Conservation (phyloP, 2,888 invertebrate species). For the Cerastoderma edule region DNA sequence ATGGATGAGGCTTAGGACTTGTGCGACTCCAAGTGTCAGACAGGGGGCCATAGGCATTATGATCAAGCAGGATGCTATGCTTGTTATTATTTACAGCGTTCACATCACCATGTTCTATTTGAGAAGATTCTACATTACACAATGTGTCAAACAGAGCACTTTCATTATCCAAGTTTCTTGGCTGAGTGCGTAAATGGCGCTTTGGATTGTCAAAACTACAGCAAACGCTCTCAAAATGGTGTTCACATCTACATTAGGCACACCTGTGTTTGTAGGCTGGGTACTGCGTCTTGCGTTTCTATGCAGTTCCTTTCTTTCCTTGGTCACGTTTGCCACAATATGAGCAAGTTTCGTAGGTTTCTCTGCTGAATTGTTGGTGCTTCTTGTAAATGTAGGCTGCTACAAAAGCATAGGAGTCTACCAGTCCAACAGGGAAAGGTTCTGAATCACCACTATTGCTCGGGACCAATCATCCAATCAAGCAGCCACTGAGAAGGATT, state of each 20-base stretch:
- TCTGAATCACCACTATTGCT: too few relatives aligned
- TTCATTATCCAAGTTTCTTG: background rate
- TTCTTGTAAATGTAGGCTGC: conserved; percentile 26
- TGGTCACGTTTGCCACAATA: conserved; percentile 56
- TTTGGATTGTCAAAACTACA: conserved; percentile 40
- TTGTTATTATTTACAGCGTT: background rate
- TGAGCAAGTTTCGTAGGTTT: conserved; percentile 32
- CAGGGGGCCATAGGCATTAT: conserved; percentile 59
- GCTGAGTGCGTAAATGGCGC: too few relatives aligned
- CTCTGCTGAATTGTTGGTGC: background rate
- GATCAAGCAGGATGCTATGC: conserved; percentile 38
- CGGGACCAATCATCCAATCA: too few relatives aligned
- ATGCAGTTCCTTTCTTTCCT: conserved; percentile 34
- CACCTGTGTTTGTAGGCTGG: conserved; percentile 54
- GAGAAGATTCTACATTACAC: background rate
- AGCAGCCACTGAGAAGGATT: too few relatives aligned
- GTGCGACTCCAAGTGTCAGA: conserved; percentile 45
- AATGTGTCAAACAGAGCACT: conserved; percentile 24
- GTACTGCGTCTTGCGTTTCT: conserved; percentile 36
- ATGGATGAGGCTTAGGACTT: conserved; percentile 58
- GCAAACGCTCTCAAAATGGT: conserved; percentile 42
- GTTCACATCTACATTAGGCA: conserved; percentile 32
- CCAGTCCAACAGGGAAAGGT: too few relatives aligned
- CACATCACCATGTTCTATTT: background rate
- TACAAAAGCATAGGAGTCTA: conserved; percentile 38